These are phyloP conservation scores for Esox masquinongy DNA, from an alignment of 2,797 vertebrate genomes.

Conservation along the genomic window DNA sequence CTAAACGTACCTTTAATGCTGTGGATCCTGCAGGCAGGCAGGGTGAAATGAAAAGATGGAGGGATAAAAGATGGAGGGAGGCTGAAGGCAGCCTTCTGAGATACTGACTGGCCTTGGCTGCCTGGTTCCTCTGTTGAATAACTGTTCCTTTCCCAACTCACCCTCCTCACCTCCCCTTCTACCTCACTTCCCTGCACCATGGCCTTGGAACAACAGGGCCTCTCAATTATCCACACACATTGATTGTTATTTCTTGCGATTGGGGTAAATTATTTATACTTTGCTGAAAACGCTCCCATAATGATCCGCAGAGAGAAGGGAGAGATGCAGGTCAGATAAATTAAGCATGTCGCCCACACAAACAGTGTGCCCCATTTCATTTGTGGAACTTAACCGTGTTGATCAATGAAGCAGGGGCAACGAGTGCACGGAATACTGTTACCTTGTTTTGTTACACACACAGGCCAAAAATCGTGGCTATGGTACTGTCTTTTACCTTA, in stretches of 20 bases:
- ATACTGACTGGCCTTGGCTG: constrained; percentile 16
- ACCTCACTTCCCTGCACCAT: constrained; percentile 53
- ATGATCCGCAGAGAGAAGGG: constrained; percentile 14
- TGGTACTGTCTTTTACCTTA: constrained; percentile 12
- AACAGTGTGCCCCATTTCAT: constrained; percentile 37
- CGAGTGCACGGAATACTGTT: constrained; percentile 32
- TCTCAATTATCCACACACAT: constrained; percentile 69
- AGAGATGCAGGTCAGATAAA: constrained; percentile 55
- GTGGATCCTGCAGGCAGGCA: constrained; percentile 42
- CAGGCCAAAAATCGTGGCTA: constrained; percentile 8
- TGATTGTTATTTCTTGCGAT: constrained; percentile 71
- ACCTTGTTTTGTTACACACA: constrained; percentile 20
- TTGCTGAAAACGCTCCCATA: constrained; percentile 55
- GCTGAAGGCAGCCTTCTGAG: constrained; percentile 32
- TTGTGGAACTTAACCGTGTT: constrained; percentile 43
- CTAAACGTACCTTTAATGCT: constrained; percentile 60
- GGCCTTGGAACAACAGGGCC: constrained; percentile 66
- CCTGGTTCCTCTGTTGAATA: constrained; percentile 67
- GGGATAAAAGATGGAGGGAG: constrained; percentile 49
- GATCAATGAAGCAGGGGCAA: constrained; percentile 40
- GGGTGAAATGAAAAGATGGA: constrained; percentile 48
- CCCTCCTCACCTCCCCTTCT: constrained; percentile 42
- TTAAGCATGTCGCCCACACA: constrained; percentile 39
- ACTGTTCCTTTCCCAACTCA: constrained; percentile 17
- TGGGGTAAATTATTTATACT: constrained; percentile 72